These are phyloP conservation scores for Piprites chloris DNA, from an alignment of 2,113 vertebrate species.

Conservation along the genomic window DNA sequence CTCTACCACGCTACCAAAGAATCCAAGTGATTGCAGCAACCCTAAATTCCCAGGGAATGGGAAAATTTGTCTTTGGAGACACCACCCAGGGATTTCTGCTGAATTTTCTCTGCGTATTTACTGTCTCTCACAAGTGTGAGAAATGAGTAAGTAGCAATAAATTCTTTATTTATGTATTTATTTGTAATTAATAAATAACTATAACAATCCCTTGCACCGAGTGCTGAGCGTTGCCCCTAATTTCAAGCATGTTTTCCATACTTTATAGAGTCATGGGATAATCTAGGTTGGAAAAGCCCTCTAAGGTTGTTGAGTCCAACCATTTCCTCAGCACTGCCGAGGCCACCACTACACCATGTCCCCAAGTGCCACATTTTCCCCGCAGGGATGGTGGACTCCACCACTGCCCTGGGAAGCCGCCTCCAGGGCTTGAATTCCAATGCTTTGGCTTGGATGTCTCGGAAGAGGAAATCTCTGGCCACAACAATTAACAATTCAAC, in stretches of 20 bases:
- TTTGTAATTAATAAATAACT: background rate
- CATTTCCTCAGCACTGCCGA: accelerated
- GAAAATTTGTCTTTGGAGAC: background rate
- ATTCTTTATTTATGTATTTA: background rate
- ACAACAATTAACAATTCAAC: background rate
- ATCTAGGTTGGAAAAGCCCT: background rate
- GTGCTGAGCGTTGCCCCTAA: background rate
- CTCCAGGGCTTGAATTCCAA: background rate
- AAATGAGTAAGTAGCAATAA: background rate
- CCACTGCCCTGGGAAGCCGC: background rate
- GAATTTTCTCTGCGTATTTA: accelerated
- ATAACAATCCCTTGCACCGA: accelerated
- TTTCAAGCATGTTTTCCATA: background rate
- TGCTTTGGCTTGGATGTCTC: background rate
- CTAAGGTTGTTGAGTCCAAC: background rate
- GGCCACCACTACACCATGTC: background rate
- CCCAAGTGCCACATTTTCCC: background rate
- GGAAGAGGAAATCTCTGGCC: accelerated
- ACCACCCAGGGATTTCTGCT: background rate
- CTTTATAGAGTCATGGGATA: accelerated
- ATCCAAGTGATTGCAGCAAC: background rate
- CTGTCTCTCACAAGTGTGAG: background rate
- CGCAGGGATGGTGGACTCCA: background rate
- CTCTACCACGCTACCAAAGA: accelerated
- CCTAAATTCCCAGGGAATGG: accelerated